Evolutionary conservation across 2,113 vertebrate genomes (phyloP).

Genomic region (Cairina moschata): DNA sequence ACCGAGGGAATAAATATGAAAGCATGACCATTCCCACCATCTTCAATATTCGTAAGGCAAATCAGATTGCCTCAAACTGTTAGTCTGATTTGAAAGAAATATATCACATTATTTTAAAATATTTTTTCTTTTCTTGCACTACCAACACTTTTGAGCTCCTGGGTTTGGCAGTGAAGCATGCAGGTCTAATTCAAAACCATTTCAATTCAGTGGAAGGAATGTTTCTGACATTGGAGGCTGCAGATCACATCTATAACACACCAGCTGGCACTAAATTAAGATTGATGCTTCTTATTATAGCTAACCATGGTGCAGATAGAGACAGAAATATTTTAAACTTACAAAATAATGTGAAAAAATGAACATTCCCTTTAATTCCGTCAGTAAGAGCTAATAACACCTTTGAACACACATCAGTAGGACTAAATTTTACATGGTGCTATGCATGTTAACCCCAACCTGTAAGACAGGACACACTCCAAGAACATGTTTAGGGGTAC

Average conservation of each 20-base stretch:
- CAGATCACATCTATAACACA: neutral
- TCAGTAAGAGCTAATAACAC: neutral
- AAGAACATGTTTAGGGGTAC: neutral
- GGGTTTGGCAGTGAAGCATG: neutral
- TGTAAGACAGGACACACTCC: neutral
- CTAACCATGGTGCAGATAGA: neutral
- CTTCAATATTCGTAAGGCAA: neutral
- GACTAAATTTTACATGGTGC: neutral
- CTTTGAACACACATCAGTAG: neutral
- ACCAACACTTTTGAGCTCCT: neutral
- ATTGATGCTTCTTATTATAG: neutral
- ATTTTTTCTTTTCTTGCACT: neutral
- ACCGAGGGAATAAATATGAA: neutral
- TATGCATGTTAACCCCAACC: neutral
- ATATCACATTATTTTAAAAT: neutral
- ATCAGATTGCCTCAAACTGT: neutral
- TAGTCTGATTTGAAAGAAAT: slow-evolving; percentile 17
- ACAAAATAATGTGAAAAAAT: slow-evolving; percentile 15
- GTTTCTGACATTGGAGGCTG: neutral
- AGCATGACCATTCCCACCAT: neutral
- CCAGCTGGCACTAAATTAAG: slow-evolving; percentile 29
- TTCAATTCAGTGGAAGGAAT: slow-evolving; percentile 25
- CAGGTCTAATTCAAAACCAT: slow-evolving; percentile 24
- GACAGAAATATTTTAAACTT: neutral
- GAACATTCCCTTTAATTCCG: neutral